Conservation (phyloP, 2,888 invertebrate genomes). For the Iphiclides podalirius region DNA sequence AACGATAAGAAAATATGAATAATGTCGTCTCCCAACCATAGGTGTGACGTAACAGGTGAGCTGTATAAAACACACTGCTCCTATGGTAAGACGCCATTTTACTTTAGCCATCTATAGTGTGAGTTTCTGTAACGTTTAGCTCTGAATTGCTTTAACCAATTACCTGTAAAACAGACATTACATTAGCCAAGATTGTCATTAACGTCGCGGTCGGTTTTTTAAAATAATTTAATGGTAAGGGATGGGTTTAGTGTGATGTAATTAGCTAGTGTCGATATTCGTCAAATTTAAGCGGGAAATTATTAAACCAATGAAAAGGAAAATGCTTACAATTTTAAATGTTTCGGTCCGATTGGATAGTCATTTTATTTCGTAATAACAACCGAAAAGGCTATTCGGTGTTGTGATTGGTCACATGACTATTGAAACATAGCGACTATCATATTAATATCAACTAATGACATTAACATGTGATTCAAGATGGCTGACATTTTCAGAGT, state of each 20-base stretch:
- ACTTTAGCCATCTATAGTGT: constrained; percentile 40
- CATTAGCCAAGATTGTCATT: too few relatives aligned
- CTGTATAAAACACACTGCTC: constrained; percentile 66
- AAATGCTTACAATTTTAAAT: constrained; percentile 27
- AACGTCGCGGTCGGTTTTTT: too few relatives aligned
- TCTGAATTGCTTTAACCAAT: constrained; percentile 33
- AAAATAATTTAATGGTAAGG: too few relatives aligned
- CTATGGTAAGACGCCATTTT: constrained; percentile 63
- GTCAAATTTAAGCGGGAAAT: constrained; percentile 44
- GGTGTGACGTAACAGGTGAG: constrained; percentile 71
- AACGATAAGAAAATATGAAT: constrained; percentile 60
- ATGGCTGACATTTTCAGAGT: constrained; percentile 61
- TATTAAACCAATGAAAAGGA: constrained; percentile 30
- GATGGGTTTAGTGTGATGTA: constrained; percentile 32
- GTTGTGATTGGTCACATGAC: constrained; percentile 72
- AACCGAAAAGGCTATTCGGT: constrained; percentile 41
- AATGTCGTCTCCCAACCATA: constrained; percentile 53
- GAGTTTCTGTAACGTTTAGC: constrained; percentile 38
- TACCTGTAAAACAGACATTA: too few relatives aligned
- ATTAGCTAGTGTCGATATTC: constrained; percentile 34
- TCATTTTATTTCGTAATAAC: constrained; percentile 36
- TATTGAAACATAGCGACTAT: constrained; percentile 42
- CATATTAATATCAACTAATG: constrained; percentile 44
- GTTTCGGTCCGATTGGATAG: constrained; percentile 39
- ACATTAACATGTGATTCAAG: constrained; percentile 73